Base-by-base conservation (phyloP, 2,888 invertebrate species). In the Volucella bombylans region DNA sequence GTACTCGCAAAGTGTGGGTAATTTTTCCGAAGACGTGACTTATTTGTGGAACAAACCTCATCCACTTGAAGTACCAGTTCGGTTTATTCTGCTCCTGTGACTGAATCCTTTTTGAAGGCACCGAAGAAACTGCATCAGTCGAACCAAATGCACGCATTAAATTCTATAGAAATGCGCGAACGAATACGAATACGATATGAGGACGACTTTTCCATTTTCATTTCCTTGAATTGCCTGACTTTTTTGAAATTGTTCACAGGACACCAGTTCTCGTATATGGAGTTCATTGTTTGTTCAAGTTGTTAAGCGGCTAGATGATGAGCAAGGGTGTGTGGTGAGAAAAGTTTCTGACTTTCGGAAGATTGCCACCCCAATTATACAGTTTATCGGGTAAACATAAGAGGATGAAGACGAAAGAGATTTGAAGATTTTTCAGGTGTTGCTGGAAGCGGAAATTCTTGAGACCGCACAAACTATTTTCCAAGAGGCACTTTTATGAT, bases 1-100 rank as follows among this genome's bases (percentile, higher is more conserved):
- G 31, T 31, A 31, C 6, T 59, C 38, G 50, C 67, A 76, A 85
- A 85, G 76, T 81, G 85, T 85, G 85, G 81, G 81, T 81, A 83
- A 72, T 85, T 80, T 85, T 85, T 77, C 67, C 72, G 59, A 85
- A 76, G 72, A 85, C 85, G 85, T 85, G 85, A 80, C 85, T 85
- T 85, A 85, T 85, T 85, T 81, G 80, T 72, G 54, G 83, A 23
- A 71, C 59, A 62, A 71, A 55, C 47, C 71, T 68, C 62, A 14
- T 49, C 55, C 79, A 74, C 54, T 76, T 81, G 59, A 81, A 81
- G 62, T 64, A 77, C 68, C 68, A 55, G 73, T 62, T 74, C 47
- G 9, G 15, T 59, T 61, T n/a, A 23, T 54, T 49, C 62, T 67
- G 38, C 50, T 52, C 45, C n/a, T 14, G 4, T 8, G 38, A 41